Evolutionary conservation across 2,797 vertebrate genomes (phyloP).

Genomic region (Leptodactylus fallax): DNA sequence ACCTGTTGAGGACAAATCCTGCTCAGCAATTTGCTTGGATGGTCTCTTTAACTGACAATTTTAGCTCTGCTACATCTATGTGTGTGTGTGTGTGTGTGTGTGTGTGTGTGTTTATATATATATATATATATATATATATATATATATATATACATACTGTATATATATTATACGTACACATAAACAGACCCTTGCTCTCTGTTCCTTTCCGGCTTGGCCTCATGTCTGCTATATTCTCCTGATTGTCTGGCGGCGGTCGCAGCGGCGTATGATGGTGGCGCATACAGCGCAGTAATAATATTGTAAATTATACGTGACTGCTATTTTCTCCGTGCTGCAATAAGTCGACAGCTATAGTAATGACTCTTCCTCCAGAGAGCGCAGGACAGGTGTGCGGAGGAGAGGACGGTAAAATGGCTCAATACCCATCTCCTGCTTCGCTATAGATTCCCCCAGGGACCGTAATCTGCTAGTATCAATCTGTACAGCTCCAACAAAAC

Average conservation of each 20-base stretch:
- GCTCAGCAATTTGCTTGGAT: no score
- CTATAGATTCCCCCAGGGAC: slow-evolving; percentile 37
- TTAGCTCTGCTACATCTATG: neutral
- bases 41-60: neutral
- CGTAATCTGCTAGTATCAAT: slow-evolving; percentile 20
- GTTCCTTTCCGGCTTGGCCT: neutral
- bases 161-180: neutral
- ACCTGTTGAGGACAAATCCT: no score
- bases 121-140: no score
- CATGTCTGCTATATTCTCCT: neutral
- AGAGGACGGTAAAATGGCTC: neutral
- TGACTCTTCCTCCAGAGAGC: neutral
- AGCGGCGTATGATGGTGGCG: neutral
- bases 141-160: no score
- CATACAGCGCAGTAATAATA: neutral
- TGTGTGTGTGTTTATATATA: no score
- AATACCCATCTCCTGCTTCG: neutral
- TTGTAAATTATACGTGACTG: neutral
- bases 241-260: neutral
- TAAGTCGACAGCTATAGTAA: neutral
- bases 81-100: no score
- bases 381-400: slow-evolving; percentile 12
- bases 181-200: neutral
- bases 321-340: neutral
- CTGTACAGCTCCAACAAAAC: neutral